These are phyloP conservation scores for Melanotaenia duboulayi DNA, from an alignment of 2,113 vertebrate genomes.

Conservation along the genomic window DNA sequence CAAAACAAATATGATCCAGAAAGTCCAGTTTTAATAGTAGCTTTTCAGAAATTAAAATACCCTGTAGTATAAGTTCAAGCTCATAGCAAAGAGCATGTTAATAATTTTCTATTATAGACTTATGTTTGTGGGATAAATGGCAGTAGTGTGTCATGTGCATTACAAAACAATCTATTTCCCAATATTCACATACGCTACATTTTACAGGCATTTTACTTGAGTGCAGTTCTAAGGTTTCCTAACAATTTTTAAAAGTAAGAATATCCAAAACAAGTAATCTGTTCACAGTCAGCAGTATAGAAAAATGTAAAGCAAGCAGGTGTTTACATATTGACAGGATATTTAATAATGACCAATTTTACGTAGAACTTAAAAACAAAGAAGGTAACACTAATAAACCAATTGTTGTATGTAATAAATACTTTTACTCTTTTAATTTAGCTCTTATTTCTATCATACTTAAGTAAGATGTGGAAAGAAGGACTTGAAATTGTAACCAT, in stretches of 20 bases:
- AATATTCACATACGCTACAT: no score
- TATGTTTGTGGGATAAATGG: no score
- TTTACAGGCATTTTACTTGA: no score
- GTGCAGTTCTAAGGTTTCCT: no score
- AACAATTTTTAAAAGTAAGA: no score
- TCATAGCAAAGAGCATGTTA: neutral
- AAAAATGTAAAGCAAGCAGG: no score
- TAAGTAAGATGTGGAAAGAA: neutral
- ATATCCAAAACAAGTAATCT: no score
- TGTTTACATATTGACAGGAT: neutral
- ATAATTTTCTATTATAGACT: no score
- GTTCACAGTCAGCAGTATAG: no score
- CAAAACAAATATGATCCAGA: neutral
- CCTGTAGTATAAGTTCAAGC: neutral
- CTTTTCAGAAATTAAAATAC: conserved; percentile 1
- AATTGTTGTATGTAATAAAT: neutral
- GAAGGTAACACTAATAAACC: neutral
- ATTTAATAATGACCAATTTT: neutral
- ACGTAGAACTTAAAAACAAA: neutral
- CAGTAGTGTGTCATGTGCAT: no score
- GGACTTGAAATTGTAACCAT: no score
- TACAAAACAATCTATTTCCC: no score
- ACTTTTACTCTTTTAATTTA: neutral
- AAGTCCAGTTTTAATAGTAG: conserved; percentile 6
- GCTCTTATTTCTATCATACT: neutral